Evolutionary conservation across 1,140 invertebrate species (phyloP).

Genomic region (Gerris buenoi): DNA sequence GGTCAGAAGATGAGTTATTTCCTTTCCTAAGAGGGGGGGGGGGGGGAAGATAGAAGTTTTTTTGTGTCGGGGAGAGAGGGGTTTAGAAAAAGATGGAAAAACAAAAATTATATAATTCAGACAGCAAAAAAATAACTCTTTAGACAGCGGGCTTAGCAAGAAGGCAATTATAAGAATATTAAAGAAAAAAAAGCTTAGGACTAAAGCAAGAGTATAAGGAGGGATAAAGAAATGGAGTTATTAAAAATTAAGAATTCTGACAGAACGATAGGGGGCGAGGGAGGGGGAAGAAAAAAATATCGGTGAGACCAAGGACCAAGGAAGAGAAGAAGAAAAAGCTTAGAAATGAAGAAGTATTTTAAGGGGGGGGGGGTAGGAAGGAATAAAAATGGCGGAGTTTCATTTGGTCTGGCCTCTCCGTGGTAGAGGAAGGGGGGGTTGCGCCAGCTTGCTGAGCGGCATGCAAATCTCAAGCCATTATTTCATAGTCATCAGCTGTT

Average conservation of each 20-base stretch:
- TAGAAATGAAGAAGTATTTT: slow-evolving; percentile 2
- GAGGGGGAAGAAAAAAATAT: slow-evolving; percentile 16
- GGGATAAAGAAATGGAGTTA: background rate
- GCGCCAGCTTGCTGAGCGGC: slow-evolving; percentile 7
- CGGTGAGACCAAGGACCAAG: too few relatives aligned
- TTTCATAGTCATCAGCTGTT: slow-evolving; percentile 21
- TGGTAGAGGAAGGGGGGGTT: background rate
- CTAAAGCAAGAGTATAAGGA: background rate
- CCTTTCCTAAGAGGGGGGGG: too few relatives aligned
- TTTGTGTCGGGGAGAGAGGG: too few relatives aligned
- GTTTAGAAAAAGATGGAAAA: too few relatives aligned
- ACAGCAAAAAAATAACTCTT: too few relatives aligned
- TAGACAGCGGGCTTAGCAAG: too few relatives aligned
- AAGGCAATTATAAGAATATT: slow-evolving; percentile 2
- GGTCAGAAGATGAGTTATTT: too few relatives aligned
- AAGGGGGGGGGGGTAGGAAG: slow-evolving; percentile 6
- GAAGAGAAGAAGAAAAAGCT: too few relatives aligned
- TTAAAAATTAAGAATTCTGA: slow-evolving; percentile 2
- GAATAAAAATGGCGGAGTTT: slow-evolving; percentile 15
- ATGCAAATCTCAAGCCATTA: slow-evolving; percentile 18
- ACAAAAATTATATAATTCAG: too few relatives aligned
- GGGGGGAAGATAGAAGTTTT: too few relatives aligned
- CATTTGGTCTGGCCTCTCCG: background rate
- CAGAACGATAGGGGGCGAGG: background rate
- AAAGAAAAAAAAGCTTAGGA: background rate